These are phyloP conservation scores for Metalampra italica DNA, from an alignment of 2,888 invertebrate species.

Conservation along the genomic window DNA sequence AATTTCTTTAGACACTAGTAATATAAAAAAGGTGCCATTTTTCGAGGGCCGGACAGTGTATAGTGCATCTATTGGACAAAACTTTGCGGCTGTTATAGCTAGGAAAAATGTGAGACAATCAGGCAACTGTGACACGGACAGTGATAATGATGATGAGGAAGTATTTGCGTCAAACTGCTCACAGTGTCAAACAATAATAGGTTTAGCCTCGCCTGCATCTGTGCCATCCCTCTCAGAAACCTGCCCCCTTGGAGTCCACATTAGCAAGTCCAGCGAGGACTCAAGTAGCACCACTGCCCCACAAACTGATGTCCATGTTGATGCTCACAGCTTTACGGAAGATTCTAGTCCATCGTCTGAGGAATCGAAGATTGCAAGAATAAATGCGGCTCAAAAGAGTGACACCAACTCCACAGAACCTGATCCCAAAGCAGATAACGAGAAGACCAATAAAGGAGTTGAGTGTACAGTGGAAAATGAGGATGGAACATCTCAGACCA, in stretches of 20 bases:
- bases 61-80: constrained; percentile 85
- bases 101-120: constrained; percentile 77
- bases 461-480: constrained; percentile 43
- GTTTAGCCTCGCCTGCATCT: constrained; percentile 77
- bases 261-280: constrained; percentile 80
- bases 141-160: constrained; percentile 80
- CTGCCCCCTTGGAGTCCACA: constrained; percentile 80
- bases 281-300: constrained; percentile 79
- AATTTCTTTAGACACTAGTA: constrained; percentile 78
- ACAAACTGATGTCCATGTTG: constrained; percentile 75
- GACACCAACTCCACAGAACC: constrained; percentile 29
- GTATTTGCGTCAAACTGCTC: constrained; percentile 83
- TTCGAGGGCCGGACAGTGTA: constrained; percentile 84
- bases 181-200: constrained; percentile 79
- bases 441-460: constrained; percentile 33
- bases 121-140: constrained; percentile 78
- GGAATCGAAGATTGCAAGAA: constrained; percentile 71
- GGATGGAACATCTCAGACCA: constrained; percentile 41
- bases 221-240: constrained; percentile 81
- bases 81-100: constrained; percentile 87
- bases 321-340: constrained; percentile 75
- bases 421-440: constrained; percentile 36
- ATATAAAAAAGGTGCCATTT: constrained; percentile 82
- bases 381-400: constrained; percentile 52
- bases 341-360: constrained; percentile 78